phyloP scores from a whole-genome alignment of 2,888 invertebrate species.

The Chrysolina haemoptera region DNA sequence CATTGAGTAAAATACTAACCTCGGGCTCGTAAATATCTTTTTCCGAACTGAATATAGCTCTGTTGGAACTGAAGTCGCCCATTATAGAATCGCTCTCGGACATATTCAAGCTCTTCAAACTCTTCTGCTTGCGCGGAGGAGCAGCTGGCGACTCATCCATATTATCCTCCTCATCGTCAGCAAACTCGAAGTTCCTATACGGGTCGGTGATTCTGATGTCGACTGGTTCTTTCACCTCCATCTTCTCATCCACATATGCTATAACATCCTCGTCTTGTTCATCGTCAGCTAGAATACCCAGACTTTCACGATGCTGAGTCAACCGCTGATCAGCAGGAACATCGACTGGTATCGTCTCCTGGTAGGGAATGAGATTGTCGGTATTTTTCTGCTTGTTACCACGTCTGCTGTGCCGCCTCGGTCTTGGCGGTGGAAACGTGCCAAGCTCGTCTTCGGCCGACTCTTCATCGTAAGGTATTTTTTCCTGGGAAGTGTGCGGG shows the following conservation, averaged over 20 bases:
- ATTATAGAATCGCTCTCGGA: slow-evolving; percentile 67
- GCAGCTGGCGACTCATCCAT: slow-evolving; percentile 60
- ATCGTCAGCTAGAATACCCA: slow-evolving; percentile 62
- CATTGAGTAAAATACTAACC: slow-evolving; percentile 50
- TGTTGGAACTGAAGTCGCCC: slow-evolving; percentile 34
- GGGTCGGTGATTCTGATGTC: slow-evolving; percentile 67
- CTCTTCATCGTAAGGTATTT: slow-evolving; percentile 62
- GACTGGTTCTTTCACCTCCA: slow-evolving; percentile 73
- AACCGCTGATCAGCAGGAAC: slow-evolving; percentile 32
- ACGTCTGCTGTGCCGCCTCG: slow-evolving; percentile 72
- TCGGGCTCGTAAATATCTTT: slow-evolving; percentile 52
- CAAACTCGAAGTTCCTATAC: slow-evolving; percentile 57
- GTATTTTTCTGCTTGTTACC: slow-evolving; percentile 49
- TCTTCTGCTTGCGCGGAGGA: slow-evolving; percentile 66
- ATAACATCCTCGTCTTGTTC: slow-evolving; percentile 60
- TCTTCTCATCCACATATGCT: slow-evolving; percentile 69
- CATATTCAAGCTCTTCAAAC: slow-evolving; percentile 65
- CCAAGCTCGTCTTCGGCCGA: slow-evolving; percentile 60
- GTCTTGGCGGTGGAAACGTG: slow-evolving; percentile 70
- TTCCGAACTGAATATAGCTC: slow-evolving; percentile 44
- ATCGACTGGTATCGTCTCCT: slow-evolving; percentile 62
- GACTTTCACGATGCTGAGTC: slow-evolving; percentile 52
- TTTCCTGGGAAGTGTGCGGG: slow-evolving; percentile 67
- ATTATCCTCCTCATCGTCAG: slow-evolving; percentile 41
- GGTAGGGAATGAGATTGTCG: slow-evolving; percentile 67